These are phyloP conservation scores for Oscheius sp. DNA, from an alignment of 2,888 invertebrate species.

Conservation along the genomic window DNA sequence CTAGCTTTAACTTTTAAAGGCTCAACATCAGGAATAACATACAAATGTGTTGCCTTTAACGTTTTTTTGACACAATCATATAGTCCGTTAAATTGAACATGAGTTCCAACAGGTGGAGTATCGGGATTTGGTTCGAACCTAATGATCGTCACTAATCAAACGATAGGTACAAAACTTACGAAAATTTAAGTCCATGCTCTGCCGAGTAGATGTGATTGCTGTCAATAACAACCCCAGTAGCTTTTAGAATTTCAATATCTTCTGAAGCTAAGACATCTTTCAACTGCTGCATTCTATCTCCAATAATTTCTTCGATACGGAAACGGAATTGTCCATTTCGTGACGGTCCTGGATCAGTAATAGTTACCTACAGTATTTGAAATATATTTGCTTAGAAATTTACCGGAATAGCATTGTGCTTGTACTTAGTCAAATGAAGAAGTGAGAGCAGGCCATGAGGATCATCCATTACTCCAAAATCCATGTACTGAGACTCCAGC, in stretches of 20 bases:
- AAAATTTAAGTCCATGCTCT: not conserved
- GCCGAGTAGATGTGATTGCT: not conserved
- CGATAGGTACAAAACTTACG: not conserved
- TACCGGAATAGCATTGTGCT: not conserved
- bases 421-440: conserved; percentile 8
- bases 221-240: not conserved
- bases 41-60: not conserved
- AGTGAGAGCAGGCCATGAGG: conserved; percentile 1
- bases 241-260: not conserved
- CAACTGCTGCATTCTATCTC: not conserved
- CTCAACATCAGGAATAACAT: not conserved
- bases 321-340: conserved; percentile 2
- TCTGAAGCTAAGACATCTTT: not conserved
- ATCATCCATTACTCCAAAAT: conserved; percentile 2
- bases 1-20: not conserved
- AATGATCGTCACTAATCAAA: not conserved
- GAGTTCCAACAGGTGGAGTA: not conserved
- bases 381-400: not conserved
- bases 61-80: not conserved
- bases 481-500: no score
- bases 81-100: not conserved
- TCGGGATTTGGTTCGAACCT: not conserved
- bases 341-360: not conserved
- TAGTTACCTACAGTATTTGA: not conserved
- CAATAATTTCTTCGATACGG: not conserved